Percentiles rank a stretch among this genome's conserved stretches.
These are phyloP conservation scores for Decapterus maruadsi DNA, from an alignment of 2,797 vertebrate species.

Conservation along the genomic window DNA sequence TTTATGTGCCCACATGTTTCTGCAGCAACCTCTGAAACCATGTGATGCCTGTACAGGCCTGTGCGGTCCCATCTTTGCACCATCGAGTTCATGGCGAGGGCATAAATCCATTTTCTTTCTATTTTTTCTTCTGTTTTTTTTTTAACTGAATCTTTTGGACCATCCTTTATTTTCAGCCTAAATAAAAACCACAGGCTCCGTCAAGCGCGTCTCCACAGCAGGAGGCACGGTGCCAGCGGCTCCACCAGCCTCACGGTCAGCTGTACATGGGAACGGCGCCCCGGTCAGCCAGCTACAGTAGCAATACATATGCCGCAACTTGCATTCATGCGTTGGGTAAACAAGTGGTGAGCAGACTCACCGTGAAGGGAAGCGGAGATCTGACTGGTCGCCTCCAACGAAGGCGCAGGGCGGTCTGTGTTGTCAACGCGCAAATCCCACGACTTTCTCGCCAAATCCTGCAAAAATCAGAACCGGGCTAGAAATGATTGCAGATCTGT, in stretches of 20 bases:
- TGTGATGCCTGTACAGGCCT: constrained; percentile 63
- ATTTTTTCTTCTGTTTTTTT: no score
- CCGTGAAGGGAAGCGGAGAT: constrained; percentile 55
- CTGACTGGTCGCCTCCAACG: constrained; percentile 20
- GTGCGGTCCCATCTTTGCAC: constrained; percentile 33
- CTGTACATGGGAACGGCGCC: constrained; percentile 32
- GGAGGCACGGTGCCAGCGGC: constrained; percentile 38
- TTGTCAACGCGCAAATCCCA: constrained; percentile 55
- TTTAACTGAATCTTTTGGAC: neutral
- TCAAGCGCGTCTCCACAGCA: constrained; percentile 17
- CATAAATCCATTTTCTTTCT: constrained; percentile 3
- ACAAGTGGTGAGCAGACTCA: constrained; percentile 64
- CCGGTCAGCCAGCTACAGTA: constrained; percentile 21
- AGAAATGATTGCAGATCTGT: constrained; percentile 62
- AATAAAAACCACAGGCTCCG: neutral
- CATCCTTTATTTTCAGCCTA: constrained; percentile 14
- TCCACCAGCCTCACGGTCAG: constrained; percentile 32
- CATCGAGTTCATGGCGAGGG: constrained; percentile 36
- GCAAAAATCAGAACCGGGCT: constrained; percentile 28
- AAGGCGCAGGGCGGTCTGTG: constrained; percentile 52
- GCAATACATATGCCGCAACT: constrained; percentile 73
- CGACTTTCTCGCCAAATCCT: constrained; percentile 25
- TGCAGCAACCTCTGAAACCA: constrained; percentile 51
- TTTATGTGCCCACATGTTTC: constrained; percentile 44
- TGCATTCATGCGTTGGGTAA: constrained; percentile 36